A percentile compares a stretch with the other conserved stretches of the same genome.
These are phyloP conservation scores for Orchesellides sinensis DNA, from an alignment of 2,888 invertebrate genomes.

Conservation along the genomic window DNA sequence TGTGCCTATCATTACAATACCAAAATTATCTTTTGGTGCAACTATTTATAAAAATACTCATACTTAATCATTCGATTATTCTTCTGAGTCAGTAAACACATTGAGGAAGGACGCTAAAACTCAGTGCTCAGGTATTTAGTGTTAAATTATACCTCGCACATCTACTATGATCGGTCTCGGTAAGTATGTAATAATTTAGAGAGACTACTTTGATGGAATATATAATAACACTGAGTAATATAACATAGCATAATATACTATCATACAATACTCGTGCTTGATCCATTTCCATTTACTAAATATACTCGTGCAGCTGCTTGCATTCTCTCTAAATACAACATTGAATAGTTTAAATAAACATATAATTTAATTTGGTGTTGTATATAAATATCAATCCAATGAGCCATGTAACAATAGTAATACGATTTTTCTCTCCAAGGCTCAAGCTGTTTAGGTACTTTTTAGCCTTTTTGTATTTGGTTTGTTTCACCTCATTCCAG, in stretches of 20 bases:
- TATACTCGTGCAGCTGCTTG: no score
- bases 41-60: not conserved
- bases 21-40: constrained; percentile 9
- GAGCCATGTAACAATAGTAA: constrained; percentile 6
- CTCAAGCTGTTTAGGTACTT: constrained; percentile 30
- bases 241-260: no score
- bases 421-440: not conserved
- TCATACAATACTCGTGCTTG: no score
- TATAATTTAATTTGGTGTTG: not conserved
- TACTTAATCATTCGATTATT: not conserved
- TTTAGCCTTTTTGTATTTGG: constrained; percentile 12
- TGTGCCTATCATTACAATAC: constrained; percentile 5
- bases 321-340: no score
- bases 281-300: no score
- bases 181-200: no score
- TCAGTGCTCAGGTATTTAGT: not conserved
- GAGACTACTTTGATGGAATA: no score
- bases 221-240: no score
- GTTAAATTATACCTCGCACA: no score
- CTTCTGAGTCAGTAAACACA: not conserved
- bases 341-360: no score
- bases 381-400: not conserved
- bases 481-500: constrained; percentile 68
- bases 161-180: no score
- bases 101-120: not conserved